These are phyloP conservation scores for Camptogramma bilineatum DNA, from an alignment of 2,888 invertebrate genomes.

Conservation along the genomic window DNA sequence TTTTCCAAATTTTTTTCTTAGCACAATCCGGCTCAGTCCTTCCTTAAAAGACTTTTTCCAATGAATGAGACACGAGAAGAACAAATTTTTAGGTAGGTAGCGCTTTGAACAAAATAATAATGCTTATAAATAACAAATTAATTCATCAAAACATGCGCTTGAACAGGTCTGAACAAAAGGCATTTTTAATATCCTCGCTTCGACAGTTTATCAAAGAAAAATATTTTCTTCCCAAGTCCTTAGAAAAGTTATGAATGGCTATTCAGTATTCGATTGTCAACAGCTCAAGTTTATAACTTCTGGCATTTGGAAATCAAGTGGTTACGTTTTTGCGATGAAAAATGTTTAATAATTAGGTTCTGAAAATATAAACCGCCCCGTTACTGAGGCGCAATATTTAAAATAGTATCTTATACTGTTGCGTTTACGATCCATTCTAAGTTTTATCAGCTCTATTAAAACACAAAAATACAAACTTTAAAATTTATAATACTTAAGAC, in stretches of 20 bases:
- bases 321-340: not conserved
- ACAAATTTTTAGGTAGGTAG: too few relatives aligned
- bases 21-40: too few relatives aligned
- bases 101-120: not conserved
- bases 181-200: constrained; percentile 24
- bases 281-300: constrained; percentile 23
- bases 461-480: too few relatives aligned
- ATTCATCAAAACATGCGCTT: constrained; percentile 2
- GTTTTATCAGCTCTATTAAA: too few relatives aligned
- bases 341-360: not conserved
- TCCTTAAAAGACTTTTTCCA: too few relatives aligned
- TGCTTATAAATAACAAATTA: not conserved
- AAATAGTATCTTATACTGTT: too few relatives aligned
- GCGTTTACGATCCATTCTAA: too few relatives aligned
- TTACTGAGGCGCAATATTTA: too few relatives aligned
- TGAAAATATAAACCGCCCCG: not conserved
- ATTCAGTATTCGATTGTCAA: constrained; percentile 26
- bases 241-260: constrained; percentile 27
- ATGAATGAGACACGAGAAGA: too few relatives aligned
- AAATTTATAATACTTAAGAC: too few relatives aligned
- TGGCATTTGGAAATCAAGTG: constrained; percentile 5
- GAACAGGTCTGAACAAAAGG: constrained; percentile 17
- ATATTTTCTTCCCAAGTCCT: constrained; percentile 29
- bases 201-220: constrained; percentile 28
- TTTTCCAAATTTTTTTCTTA: too few relatives aligned